Evolutionary conservation across 1,140 invertebrate genomes (phyloP), one percentile per base, ranked within the genome.

Genomic region (Coelopa frigida): DNA sequence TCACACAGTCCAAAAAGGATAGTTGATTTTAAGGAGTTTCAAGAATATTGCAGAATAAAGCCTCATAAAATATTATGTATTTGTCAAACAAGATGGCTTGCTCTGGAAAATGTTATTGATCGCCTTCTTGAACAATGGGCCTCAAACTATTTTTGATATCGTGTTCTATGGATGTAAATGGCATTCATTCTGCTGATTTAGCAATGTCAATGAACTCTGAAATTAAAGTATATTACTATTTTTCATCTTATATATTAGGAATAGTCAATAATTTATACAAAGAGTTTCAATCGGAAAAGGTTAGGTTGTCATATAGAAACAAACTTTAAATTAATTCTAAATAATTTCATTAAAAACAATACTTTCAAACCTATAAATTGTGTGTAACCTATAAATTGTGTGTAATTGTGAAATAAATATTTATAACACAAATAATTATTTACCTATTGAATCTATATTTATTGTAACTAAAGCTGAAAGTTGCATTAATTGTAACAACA

Each of bases 51-150:
- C 12, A 17, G 54, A 18, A 33, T 52, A 18, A 51, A 61, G 33
- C 52, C 52, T 4, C 52, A 53, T n/a, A 58, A 61, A 53, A 49
- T 61, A 39, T 53, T 29, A 26, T 47, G 51, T n/a, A 50, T 48
- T 10, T 51, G 45, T 3, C 46, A 54, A 48, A 65, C 56, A 20
- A 17, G 51, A 12, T 59, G 53, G 48, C 41, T 58, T 12, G 51
- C 52, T 17, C 36, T 54, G 5, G 26, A 36, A 39, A 27, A n/a
- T 10, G 54, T 56, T 7, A 45, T 57, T 7, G 27, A 35, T 3
- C 37, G 55, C 26, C 17, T 41, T 12, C 21, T 35, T 35, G 37
- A 41, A 18, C 46, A 48, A 22, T 48, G 46, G 45, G 36, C 29
- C 20, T 47, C 26, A 20, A 46, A 14, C 35, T 46, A 21, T 46